Conservation (phyloP, 2,888 invertebrate species). For the Phasia obesa region DNA sequence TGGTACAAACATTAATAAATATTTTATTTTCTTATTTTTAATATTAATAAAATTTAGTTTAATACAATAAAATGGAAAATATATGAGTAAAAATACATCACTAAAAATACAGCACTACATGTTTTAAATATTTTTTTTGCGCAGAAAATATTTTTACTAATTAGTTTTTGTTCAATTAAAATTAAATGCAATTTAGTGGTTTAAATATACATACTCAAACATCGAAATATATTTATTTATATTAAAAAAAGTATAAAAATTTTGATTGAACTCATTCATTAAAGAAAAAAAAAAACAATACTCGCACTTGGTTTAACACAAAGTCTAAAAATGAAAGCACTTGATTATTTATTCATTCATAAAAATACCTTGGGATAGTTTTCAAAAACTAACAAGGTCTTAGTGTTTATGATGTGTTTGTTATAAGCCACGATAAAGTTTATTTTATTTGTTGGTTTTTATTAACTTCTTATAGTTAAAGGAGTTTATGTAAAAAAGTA, state of each 20-base stretch:
- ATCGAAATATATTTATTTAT: not conserved
- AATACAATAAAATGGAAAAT: constrained; percentile 72
- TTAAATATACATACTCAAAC: not conserved
- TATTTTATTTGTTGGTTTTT: constrained; percentile 23
- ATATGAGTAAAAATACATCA: constrained; percentile 7
- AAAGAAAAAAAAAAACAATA: constrained; percentile 28
- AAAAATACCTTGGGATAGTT: constrained; percentile 41
- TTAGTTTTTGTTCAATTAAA: constrained; percentile 5
- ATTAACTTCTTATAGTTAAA: constrained; percentile 32
- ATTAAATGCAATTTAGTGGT: constrained; percentile 45
- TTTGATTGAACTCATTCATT: constrained; percentile 58
- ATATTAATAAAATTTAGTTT: constrained; percentile 55
- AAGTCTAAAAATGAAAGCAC: constrained; percentile 47
- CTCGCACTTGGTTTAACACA: constrained; percentile 27
- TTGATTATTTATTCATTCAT: constrained; percentile 43
- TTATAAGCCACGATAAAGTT: constrained; percentile 51
- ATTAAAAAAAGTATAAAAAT: constrained; percentile 16
- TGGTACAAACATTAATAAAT: constrained; percentile 68
- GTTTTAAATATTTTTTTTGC: constrained; percentile 25
- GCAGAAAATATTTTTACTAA: constrained; percentile 11
- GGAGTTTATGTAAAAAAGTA: constrained; percentile 16
- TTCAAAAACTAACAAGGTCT: constrained; percentile 37
- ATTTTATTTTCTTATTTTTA: constrained; percentile 43
- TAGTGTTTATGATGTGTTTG: constrained; percentile 7
- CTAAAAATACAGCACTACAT: constrained; percentile 19